A percentile compares a stretch with the other conserved stretches of the same genome.
Evolutionary conservation across 2,113 vertebrate species (phyloP).

Genomic region (Micromys minutus): DNA sequence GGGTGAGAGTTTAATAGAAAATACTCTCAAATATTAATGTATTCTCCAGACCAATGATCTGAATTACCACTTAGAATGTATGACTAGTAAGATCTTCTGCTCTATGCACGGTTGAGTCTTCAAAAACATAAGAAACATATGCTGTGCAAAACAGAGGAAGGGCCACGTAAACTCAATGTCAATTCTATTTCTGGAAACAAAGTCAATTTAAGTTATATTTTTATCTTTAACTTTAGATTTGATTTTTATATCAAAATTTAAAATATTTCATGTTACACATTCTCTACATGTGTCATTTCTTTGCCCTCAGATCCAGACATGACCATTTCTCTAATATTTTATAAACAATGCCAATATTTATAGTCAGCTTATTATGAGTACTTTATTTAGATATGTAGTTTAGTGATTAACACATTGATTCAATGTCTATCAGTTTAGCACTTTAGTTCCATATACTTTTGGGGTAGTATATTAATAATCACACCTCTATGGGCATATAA

Average conservation of each 20-base stretch:
- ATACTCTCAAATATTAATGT: conserved; percentile 43
- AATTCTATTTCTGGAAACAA: conserved; percentile 58
- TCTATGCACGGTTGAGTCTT: conserved; percentile 39
- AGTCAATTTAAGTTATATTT: neutral
- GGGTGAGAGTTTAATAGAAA: conserved; percentile 70
- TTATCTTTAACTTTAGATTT: neutral
- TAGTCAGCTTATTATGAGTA: neutral
- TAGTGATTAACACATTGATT: neutral
- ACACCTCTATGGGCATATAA: neutral
- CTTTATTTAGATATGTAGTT: neutral
- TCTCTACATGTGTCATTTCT: neutral
- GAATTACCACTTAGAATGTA: conserved; percentile 64
- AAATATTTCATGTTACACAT: neutral
- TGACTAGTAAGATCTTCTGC: conserved; percentile 41
- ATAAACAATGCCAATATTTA: neutral
- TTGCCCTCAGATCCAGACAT: neutral
- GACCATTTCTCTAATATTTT: neutral
- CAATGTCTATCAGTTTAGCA: neutral
- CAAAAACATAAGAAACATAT: conserved; percentile 54
- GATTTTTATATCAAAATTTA: neutral
- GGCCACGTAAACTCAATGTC: neutral
- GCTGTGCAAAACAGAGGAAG: conserved; percentile 44
- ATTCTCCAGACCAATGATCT: conserved; percentile 72
- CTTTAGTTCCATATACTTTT: neutral
- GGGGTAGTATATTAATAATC: neutral